A percentile compares a stretch with the other conserved stretches of the same genome.
Conservation (phyloP, 2,888 invertebrate species). For the Halictus quadricinctus region DNA sequence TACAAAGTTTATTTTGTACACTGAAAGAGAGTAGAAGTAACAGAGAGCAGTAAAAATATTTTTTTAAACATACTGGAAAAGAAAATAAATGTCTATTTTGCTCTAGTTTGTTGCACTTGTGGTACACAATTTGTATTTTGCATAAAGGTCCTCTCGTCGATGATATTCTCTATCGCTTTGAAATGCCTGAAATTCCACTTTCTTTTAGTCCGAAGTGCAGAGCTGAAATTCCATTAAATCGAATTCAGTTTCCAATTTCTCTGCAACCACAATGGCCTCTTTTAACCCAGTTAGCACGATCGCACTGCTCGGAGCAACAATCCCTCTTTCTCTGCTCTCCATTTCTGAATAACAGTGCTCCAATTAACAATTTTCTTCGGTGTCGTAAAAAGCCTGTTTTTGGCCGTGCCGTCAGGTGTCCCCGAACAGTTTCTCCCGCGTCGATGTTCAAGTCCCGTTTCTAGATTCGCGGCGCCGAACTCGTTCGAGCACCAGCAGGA, state of each 20-base stretch:
- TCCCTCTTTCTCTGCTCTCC: background rate
- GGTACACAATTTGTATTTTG: too few species aligned
- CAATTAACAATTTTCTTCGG: background rate
- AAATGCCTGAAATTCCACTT: background rate
- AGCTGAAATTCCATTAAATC: background rate
- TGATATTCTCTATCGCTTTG: too few species aligned
- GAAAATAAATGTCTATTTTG: too few species aligned
- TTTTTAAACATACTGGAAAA: too few species aligned
- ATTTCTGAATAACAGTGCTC: background rate
- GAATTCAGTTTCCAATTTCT: background rate
- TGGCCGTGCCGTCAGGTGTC: background rate
- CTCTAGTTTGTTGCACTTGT: too few species aligned
- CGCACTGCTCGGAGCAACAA: background rate
- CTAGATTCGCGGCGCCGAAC: background rate
- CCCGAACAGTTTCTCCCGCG: background rate
- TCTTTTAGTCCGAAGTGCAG: background rate
- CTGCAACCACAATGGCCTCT: background rate
- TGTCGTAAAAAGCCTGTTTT: background rate
- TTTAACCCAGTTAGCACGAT: background rate
- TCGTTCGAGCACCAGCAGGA: background rate
- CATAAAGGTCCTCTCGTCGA: too few species aligned
- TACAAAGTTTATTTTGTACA: too few species aligned
- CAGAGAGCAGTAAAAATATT: too few species aligned
- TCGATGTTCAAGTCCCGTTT: background rate
- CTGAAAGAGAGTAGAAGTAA: too few species aligned